Conservation (phyloP, 2,113 vertebrate genomes). For the Gulo gulo region DNA sequence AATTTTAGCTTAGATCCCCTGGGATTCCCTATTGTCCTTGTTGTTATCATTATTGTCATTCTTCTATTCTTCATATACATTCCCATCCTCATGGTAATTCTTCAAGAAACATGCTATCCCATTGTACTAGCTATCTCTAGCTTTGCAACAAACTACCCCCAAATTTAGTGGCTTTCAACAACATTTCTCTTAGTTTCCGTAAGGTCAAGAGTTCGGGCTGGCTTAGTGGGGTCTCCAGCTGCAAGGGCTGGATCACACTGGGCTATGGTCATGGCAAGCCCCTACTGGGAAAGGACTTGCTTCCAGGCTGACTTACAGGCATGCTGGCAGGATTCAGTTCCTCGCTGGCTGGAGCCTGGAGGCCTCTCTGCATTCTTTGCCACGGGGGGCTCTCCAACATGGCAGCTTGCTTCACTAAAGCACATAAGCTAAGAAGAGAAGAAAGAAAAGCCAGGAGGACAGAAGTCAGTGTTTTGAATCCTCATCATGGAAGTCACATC, state of each 20-base stretch:
- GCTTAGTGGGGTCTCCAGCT: neutral
- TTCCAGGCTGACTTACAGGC: neutral
- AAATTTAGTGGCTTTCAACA: neutral
- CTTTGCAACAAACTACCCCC: neutral
- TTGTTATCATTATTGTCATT: neutral
- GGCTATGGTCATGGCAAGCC: neutral
- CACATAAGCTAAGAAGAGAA: neutral
- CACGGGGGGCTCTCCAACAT: neutral
- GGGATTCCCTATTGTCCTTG: neutral
- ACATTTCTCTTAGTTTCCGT: neutral
- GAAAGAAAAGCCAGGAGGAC: neutral
- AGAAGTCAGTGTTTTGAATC: neutral
- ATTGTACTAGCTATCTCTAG: neutral
- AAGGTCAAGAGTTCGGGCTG: neutral
- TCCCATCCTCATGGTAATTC: neutral
- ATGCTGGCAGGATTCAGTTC: neutral
- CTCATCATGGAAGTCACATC: neutral
- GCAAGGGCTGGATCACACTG: neutral
- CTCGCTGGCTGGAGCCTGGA: neutral
- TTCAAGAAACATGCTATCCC: neutral
- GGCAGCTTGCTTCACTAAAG: slow-evolving; percentile 1
- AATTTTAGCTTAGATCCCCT: neutral
- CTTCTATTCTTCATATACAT: neutral
- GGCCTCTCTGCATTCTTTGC: neutral
- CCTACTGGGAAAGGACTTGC: neutral